Percentiles rank a stretch among this genome's conserved stretches.
These are phyloP conservation scores for Oncorhynchus masou DNA, from an alignment of 2,113 vertebrate genomes.

Conservation along the genomic window DNA sequence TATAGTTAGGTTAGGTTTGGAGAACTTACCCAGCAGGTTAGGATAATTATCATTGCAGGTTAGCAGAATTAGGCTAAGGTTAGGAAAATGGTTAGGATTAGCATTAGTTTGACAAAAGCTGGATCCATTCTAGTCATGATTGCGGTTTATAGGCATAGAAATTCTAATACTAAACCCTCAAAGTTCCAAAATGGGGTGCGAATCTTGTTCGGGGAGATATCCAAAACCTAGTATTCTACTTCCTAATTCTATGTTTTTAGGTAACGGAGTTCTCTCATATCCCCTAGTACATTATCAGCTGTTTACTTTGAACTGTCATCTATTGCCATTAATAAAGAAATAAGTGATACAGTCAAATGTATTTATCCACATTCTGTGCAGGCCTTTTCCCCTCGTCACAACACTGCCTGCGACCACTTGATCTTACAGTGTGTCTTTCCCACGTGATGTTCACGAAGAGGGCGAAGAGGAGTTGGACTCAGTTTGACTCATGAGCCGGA, in stretches of 20 bases:
- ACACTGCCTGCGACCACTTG: neutral
- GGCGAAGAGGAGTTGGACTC: neutral
- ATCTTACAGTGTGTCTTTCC: neutral
- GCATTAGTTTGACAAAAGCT: too few relatives aligned
- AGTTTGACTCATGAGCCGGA: neutral
- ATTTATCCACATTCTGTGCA: neutral
- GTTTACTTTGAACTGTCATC: neutral
- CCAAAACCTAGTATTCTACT: too few relatives aligned
- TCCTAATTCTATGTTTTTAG: neutral
- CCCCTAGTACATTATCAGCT: neutral
- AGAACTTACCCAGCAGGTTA: too few relatives aligned
- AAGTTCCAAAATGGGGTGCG: too few relatives aligned
- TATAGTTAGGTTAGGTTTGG: too few relatives aligned
- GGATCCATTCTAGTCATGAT: too few relatives aligned
- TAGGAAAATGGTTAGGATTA: too few relatives aligned
- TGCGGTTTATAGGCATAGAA: too few relatives aligned
- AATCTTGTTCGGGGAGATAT: too few relatives aligned
- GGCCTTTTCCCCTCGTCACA: neutral
- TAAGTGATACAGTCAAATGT: neutral
- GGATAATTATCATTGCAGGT: too few relatives aligned
- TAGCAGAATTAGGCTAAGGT: too few relatives aligned
- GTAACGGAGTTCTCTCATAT: neutral
- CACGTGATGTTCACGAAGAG: neutral
- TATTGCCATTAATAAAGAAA: neutral
- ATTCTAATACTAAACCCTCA: too few relatives aligned